Evolutionary conservation across 2,888 invertebrate species (phyloP).

Genomic region (Plusia festucae): DNA sequence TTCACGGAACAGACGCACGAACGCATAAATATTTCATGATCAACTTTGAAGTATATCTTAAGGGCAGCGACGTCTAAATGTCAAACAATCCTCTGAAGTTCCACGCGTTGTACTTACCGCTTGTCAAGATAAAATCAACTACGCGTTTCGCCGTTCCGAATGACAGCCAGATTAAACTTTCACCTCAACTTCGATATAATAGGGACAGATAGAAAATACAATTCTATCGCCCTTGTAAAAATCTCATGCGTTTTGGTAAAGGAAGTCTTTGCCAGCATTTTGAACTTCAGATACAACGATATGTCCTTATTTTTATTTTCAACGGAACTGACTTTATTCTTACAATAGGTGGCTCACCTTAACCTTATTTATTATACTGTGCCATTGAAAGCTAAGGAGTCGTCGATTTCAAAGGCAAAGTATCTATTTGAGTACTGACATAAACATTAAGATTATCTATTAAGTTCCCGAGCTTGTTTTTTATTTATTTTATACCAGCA

Average conservation of each 20-base stretch:
- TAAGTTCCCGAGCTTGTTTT: not conserved
- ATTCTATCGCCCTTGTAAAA: conserved; percentile 20
- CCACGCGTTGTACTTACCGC: conserved; percentile 49
- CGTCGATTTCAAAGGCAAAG: conserved; percentile 15
- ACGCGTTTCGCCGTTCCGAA: conserved; percentile 56
- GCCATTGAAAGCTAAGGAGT: conserved; percentile 20
- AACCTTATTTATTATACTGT: conserved; percentile 47
- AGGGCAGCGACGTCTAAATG: conserved; percentile 50
- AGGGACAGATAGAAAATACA: conserved; percentile 37
- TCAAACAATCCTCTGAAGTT: conserved; percentile 66
- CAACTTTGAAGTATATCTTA: conserved; percentile 47
- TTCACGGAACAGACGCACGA: conserved; percentile 41
- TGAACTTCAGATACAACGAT: conserved; percentile 21
- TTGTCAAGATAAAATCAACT: conserved; percentile 68
- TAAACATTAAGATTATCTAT: conserved; percentile 34
- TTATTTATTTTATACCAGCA: not conserved
- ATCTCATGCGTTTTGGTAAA: conserved; percentile 16
- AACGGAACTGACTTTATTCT: conserved; percentile 35
- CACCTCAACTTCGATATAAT: conserved; percentile 46
- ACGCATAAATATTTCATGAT: conserved; percentile 52
- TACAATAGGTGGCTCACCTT: conserved; percentile 28
- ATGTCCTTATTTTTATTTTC: conserved; percentile 40
- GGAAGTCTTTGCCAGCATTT: conserved; percentile 6
- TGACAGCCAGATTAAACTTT: conserved; percentile 68
- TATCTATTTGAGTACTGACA: conserved; percentile 20